phyloP scores from a whole-genome alignment of 2,113 vertebrate species.

The Stomatorhinus ivindoensis region DNA sequence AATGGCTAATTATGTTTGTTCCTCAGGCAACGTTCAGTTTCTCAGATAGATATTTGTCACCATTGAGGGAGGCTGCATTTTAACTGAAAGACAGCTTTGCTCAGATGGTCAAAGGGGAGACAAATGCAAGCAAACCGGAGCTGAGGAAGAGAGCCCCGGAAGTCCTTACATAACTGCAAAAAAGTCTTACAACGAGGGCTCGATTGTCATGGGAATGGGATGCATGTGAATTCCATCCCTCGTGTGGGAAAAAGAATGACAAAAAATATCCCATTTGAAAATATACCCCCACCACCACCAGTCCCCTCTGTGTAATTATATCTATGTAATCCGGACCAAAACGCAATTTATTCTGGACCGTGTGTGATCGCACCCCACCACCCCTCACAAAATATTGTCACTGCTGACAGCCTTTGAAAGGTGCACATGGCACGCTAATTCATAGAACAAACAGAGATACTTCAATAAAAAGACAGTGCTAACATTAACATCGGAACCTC shows the following conservation, averaged over 20 bases:
- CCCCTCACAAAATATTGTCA: too few relatives aligned
- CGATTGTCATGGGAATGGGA: neutral
- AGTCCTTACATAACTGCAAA: neutral
- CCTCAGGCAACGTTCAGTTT: neutral
- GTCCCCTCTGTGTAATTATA: neutral
- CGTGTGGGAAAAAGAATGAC: neutral
- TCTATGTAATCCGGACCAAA: neutral
- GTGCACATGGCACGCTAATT: neutral
- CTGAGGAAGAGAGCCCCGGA: neutral
- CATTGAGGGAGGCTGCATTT: neutral
- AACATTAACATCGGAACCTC: too few relatives aligned
- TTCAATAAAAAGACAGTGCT: neutral
- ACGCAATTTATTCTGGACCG: too few relatives aligned
- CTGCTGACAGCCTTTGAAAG: too few relatives aligned
- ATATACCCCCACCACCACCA: neutral
- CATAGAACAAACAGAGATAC: neutral
- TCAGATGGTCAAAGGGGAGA: neutral
- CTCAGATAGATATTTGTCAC: neutral
- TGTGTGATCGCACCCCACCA: neutral
- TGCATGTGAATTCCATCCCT: neutral
- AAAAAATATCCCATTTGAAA: neutral
- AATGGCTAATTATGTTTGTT: neutral
- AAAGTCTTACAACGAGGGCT: neutral
- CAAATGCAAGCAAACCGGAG: neutral
- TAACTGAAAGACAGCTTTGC: neutral